Base-by-base conservation (phyloP, 2,888 invertebrate species). In the Trissoscelio sp. region DNA sequence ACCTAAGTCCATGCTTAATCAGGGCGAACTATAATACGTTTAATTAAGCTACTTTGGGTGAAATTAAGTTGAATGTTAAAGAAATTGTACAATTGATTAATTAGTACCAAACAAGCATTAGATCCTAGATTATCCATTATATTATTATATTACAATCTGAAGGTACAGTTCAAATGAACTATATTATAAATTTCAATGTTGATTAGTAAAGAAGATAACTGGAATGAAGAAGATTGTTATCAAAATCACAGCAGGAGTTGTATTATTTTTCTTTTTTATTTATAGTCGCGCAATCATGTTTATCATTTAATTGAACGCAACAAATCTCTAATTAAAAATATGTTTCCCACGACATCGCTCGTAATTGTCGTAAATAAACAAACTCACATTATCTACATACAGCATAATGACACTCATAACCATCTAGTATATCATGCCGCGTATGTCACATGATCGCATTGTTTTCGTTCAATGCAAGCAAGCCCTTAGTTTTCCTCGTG, bases 361-460 rank as follows among this genome's bases (percentile, higher is more conserved):
- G 60, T 79, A 51, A 67, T 67, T 53, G 79, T 53, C 44, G 66
- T 51, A 81, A 81, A 77, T 72, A 73, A 82, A 73, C 81, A 64
- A 58, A 77, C 42, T 48, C 48, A 12, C 28, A 57, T 53, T 69
- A 73, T 53, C 67, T 42, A 51, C 44, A 66, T 55, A 64, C 64
- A 34, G 81, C 79, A 85, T 87, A 87, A 88, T 86, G 85, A 86
- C 84, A 83, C 84, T 81, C 83, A 81, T 84, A 84, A 84, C 85
- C 83, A 84, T 86, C 85, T 83, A 83, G 85, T 74, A 85, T 85
- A 85, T 85, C 83, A 81, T 83, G 83, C 48, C 16, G 58, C 79
- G 66, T 72, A 82, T 83, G 83, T 83, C 86, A 83, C 83, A 83
- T 85, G 83, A 83, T 73, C 82, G 83, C 85, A 87, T 88, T 87